Evolutionary conservation across 2,888 invertebrate species (phyloP).

Genomic region (Drosophila mettleri): DNA sequence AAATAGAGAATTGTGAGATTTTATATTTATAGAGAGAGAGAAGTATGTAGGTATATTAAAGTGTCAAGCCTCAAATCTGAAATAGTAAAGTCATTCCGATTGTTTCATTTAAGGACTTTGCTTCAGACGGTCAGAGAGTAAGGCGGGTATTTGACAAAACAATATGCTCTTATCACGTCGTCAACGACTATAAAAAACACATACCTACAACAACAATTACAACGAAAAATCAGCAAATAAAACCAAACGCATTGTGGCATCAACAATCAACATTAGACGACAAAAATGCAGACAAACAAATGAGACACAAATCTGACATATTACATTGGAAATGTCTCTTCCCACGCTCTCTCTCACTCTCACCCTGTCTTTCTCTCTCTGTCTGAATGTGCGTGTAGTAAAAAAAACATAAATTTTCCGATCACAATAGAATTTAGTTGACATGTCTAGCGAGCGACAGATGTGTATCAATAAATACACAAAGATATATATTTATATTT

Average conservation of each 20-base stretch:
- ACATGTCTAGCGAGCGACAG: background rate
- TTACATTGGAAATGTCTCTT: constrained; percentile 22
- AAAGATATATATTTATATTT: background rate
- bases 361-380: background rate
- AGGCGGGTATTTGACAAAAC: background rate
- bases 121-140: background rate
- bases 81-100: too few species aligned
- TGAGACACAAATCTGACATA: constrained; percentile 55
- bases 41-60: too few species aligned
- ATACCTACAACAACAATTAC: constrained; percentile 2
- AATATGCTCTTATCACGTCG: background rate
- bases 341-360: background rate
- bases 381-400: background rate
- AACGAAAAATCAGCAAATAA: constrained; percentile 25
- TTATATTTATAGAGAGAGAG: too few species aligned
- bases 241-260: constrained; percentile 36
- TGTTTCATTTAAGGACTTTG: too few species aligned
- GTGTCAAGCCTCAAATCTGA: too few species aligned
- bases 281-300: constrained; percentile 64
- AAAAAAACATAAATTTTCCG: constrained; percentile 1
- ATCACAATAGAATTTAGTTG: constrained; percentile 1
- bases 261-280: constrained; percentile 31
- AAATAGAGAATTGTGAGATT: too few species aligned
- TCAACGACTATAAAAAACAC: background rate
- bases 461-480: background rate